Evolutionary conservation across 2,797 vertebrate genomes (phyloP).

Genomic region (Sardinella longiceps): DNA sequence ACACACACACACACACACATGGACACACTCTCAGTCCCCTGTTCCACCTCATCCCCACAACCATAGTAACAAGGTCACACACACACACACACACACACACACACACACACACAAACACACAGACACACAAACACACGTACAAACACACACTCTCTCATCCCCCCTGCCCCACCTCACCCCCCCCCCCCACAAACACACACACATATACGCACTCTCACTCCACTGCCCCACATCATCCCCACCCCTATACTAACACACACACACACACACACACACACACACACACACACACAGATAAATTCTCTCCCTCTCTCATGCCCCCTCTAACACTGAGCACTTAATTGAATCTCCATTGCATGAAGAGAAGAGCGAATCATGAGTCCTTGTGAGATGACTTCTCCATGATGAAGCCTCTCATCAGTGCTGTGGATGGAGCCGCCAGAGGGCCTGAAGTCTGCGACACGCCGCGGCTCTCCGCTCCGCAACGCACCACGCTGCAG

Average conservation of each 20-base stretch:
- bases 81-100: neutral
- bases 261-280: neutral
- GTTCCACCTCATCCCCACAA: no score
- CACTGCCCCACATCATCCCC: no score
- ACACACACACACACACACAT: neutral
- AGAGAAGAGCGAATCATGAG: neutral
- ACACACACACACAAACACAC: neutral
- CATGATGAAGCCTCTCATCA: neutral
- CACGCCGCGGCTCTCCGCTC: neutral
- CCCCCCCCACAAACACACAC: no score
- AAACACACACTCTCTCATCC: neutral
- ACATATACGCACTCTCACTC: no score
- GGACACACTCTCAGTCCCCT: neutral
- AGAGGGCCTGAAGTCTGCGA: neutral
- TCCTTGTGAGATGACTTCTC: constrained; percentile 3
- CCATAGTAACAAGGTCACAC: no score
- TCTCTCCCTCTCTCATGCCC: neutral
- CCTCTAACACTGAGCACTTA: neutral
- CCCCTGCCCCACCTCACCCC: neutral
- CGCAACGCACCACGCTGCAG: no score
- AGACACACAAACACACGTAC: no score
- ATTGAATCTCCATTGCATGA: neutral
- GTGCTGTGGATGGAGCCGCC: neutral
- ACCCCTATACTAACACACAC: no score
- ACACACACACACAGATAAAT: neutral